Evolutionary conservation across 2,113 vertebrate genomes (phyloP).

Genomic region (Limnothrissa miodon): DNA sequence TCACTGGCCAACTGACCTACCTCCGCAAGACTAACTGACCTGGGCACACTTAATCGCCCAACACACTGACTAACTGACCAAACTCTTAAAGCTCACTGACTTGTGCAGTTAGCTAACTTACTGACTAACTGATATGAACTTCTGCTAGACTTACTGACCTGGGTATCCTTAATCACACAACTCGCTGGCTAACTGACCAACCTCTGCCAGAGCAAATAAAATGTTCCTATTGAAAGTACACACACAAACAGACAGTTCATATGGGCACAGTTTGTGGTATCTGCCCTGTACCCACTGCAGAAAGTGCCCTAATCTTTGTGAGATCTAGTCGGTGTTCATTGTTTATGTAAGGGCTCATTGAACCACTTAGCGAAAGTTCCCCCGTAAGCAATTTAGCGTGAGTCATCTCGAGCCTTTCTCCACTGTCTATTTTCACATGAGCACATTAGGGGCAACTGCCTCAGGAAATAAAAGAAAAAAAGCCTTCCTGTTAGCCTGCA

Average conservation of each 20-base stretch:
- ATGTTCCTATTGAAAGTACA: background rate
- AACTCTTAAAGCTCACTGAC: too few relatives aligned
- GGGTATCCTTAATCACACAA: too few relatives aligned
- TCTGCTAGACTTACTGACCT: too few relatives aligned
- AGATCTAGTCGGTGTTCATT: background rate
- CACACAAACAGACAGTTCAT: background rate
- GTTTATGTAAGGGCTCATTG: background rate
- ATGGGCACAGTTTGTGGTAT: background rate
- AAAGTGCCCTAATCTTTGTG: background rate
- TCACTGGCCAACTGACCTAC: background rate
- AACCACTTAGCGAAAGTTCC: background rate
- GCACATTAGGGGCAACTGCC: background rate
- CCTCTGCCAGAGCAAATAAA: too few relatives aligned
- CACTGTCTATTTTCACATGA: background rate
- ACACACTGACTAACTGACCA: too few relatives aligned
- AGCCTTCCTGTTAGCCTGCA: background rate
- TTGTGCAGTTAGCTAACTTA: too few relatives aligned
- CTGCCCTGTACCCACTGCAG: background rate
- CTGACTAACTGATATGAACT: too few relatives aligned
- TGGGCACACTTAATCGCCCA: background rate
- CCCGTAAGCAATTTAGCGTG: background rate
- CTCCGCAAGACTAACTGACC: background rate
- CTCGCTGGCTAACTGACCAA: too few relatives aligned
- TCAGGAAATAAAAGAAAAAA: background rate
- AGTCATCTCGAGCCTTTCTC: constrained; percentile 3